Evolutionary conservation across 2,113 vertebrate genomes (phyloP).

Genomic region (Sorex araneus): DNA sequence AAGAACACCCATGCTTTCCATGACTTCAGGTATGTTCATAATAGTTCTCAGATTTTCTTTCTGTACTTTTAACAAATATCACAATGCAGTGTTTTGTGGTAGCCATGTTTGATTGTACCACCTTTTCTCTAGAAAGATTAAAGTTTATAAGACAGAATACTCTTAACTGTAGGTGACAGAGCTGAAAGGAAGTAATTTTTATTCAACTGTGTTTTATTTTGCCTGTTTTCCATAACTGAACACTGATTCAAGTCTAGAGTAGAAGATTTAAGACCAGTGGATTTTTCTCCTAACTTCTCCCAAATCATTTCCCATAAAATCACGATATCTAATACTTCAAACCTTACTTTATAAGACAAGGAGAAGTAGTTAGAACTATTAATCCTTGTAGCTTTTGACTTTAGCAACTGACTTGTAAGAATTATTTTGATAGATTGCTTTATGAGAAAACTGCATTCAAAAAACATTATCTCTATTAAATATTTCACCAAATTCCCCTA

Average conservation of each 20-base stretch:
- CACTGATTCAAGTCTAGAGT: neutral
- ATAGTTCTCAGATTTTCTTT: neutral
- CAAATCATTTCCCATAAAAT: constrained; percentile 1
- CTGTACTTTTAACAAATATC: neutral
- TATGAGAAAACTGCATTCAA: neutral
- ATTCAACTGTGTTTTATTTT: neutral
- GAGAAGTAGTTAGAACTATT: too few relatives aligned
- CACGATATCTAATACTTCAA: neutral
- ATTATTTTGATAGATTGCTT: neutral
- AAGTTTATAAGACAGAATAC: neutral
- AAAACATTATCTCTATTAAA: neutral
- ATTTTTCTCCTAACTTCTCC: neutral
- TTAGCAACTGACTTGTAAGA: too few relatives aligned
- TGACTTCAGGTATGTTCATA: neutral
- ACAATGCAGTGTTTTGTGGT: neutral
- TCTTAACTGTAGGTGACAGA: neutral
- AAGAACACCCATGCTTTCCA: neutral
- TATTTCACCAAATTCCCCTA: neutral
- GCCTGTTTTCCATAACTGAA: neutral
- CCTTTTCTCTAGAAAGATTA: neutral
- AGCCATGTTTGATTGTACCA: neutral
- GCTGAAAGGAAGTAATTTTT: neutral
- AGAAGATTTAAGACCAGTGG: neutral
- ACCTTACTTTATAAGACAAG: neutral
- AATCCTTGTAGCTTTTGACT: too few relatives aligned